phyloP scores from a whole-genome alignment of 2,888 invertebrate species.

The Gymnosoma rotundatum region DNA sequence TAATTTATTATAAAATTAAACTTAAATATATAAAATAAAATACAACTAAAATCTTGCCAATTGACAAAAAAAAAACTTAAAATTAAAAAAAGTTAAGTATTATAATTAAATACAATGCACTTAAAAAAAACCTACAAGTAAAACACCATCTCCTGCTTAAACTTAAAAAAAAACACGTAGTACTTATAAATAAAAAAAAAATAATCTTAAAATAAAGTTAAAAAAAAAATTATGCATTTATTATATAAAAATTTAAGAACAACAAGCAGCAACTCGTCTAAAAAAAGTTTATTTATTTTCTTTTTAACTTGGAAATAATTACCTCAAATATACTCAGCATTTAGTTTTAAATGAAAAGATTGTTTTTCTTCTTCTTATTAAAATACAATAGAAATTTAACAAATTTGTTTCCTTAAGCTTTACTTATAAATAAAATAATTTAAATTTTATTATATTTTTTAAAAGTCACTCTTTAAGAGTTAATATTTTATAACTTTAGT shows the following conservation, averaged over 20 bases:
- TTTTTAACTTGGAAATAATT: constrained; percentile 55
- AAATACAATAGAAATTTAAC: constrained; percentile 28
- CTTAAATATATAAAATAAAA: constrained; percentile 25
- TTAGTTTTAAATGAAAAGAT: constrained; percentile 46
- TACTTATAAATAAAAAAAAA: constrained; percentile 54
- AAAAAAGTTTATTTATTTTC: constrained; percentile 41
- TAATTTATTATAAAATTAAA: constrained; percentile 62
- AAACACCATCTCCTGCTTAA: constrained; percentile 53
- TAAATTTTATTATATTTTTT: constrained; percentile 12
- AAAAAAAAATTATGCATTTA: constrained; percentile 56
- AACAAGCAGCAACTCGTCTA: constrained; percentile 19
- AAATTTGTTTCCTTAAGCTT: constrained; percentile 54
- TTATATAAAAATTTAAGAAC: not conserved
- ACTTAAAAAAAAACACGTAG: constrained; percentile 44
- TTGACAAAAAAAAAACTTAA: constrained; percentile 19
- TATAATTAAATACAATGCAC: constrained; percentile 53
- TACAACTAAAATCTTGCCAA: constrained; percentile 64
- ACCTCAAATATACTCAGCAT: constrained; percentile 69
- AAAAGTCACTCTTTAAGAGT: constrained; percentile 64
- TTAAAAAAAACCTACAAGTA: constrained; percentile 19
- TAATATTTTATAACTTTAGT: constrained; percentile 3
- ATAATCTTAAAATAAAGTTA: constrained; percentile 27
- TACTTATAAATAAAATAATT: constrained; percentile 65
- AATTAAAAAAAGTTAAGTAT: constrained; percentile 29
- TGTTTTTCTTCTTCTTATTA: constrained; percentile 32